phyloP scores from a whole-genome alignment of 1,140 invertebrate species.

The Drosophila subpulchrella region DNA sequence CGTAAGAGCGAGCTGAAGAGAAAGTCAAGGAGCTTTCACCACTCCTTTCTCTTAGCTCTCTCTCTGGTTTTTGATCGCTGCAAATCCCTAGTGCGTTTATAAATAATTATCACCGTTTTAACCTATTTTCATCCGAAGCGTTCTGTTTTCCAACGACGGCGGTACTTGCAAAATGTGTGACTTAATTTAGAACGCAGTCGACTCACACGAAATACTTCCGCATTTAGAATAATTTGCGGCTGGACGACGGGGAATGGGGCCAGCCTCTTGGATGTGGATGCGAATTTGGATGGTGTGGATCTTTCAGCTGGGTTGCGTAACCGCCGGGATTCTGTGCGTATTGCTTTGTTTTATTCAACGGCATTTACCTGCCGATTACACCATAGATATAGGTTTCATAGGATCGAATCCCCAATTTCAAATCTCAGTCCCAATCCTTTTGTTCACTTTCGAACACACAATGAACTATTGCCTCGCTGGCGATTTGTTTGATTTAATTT shows the following conservation, averaged over 20 bases:
- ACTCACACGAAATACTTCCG: conserved; percentile 77
- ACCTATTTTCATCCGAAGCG: conserved; percentile 45
- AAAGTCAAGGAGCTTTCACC: conserved; percentile 13
- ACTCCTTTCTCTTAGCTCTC: conserved; percentile 13
- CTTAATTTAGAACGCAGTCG: conserved; percentile 44
- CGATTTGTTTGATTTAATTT: conserved; percentile 37
- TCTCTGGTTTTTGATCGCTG: conserved; percentile 44
- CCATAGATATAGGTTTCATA: not conserved
- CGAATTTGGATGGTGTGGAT: conserved; percentile 19
- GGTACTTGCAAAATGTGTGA: conserved; percentile 46
- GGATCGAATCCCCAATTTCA: not conserved
- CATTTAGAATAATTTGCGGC: conserved; percentile 75
- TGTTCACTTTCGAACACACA: conserved; percentile 2
- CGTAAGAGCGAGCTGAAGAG: conserved; percentile 21
- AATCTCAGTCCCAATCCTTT: not conserved
- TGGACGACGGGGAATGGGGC: conserved; percentile 63
- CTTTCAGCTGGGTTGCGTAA: conserved; percentile 70
- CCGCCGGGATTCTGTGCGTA: conserved; percentile 25
- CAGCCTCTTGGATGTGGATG: conserved; percentile 47
- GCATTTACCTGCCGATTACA: conserved; percentile 8
- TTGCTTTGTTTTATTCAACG: not conserved
- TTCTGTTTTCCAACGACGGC: conserved; percentile 28
- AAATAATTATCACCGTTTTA: conserved; percentile 81
- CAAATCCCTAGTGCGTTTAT: conserved; percentile 81
- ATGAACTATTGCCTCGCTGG: conserved; percentile 1